Evolutionary conservation across 2,797 vertebrate genomes (phyloP), one percentile per base, ranked within the genome.

Genomic region (Lutjanus campechanus): DNA sequence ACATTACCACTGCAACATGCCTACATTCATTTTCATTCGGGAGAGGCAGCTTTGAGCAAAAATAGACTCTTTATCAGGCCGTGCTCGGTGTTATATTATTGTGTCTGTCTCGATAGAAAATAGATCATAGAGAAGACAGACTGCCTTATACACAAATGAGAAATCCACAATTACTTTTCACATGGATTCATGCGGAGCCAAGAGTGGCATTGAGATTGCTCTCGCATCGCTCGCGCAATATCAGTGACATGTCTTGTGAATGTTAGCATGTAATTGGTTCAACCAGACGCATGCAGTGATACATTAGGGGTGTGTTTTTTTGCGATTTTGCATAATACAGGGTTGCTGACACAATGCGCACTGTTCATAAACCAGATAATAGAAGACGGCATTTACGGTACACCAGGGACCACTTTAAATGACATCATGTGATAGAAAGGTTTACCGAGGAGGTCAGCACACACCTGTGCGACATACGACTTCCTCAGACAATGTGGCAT

Each of bases 401-500:
- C 90, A 93, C 95, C 68, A 88, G 88, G 86, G 87, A 81, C 5
- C 62, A 79, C 91, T 92, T 90, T 60, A 68, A 94, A 95, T 76
- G 88, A 89, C 89, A 93, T 90, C 94, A 86, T 90, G 90, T 91
- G 94, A 82, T 67, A 72, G 85, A 75, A 55, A 65, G 70, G 75
- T 90, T 89, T 88, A 87, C 89, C 67, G 69, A 84, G 92, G 93
- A 94, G 88, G 86, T 80, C 71, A 91, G 73, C 72, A 36, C 61
- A 59, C 85, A 90, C 90, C 86, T 89, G 89, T 81, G 91, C 83
- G 85, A 77, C 82, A 93, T 90, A 92, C 90, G 88, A 92, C 91
- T 88, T 88, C 85, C 82, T 93, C 92, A 81, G 81, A 93, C 92
- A 94, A 96, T 81, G 91, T 95, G 95, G 96, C 95, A 96, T 97